phyloP scores from a whole-genome alignment of 1,140 invertebrate species.

The Heliothis virescens region DNA sequence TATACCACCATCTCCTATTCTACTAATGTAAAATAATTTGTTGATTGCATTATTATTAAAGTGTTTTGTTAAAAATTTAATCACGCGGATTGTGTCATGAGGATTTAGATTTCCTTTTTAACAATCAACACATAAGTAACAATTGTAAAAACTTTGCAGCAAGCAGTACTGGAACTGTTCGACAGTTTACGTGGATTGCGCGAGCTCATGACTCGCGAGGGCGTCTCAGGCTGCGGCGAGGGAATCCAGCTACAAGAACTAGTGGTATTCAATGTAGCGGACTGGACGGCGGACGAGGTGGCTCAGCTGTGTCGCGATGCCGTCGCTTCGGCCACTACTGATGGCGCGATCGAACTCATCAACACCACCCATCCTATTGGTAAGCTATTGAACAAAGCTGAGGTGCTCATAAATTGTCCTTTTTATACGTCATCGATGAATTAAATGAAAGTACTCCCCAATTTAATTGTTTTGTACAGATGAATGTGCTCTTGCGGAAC shows the following conservation, averaged over 20 bases:
- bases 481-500: conserved; percentile 65
- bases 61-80: too few relatives aligned
- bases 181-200: conserved; percentile 65
- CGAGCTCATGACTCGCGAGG: conserved; percentile 68
- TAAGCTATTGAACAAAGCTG: conserved; percentile 34
- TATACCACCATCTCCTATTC: not conserved
- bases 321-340: conserved; percentile 56
- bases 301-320: conserved; percentile 71
- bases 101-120: not conserved
- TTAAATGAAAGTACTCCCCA: too few relatives aligned
- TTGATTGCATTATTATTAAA: too few relatives aligned
- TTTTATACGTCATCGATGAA: too few relatives aligned
- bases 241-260: conserved; percentile 64
- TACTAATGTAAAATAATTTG: too few relatives aligned
- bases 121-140: not conserved
- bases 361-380: conserved; percentile 65
- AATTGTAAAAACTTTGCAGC: conserved; percentile 59
- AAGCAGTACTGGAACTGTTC: conserved; percentile 74
- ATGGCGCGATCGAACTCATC: conserved; percentile 66
- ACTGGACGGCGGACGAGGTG: conserved; percentile 76
- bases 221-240: conserved; percentile 61
- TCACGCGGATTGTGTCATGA: too few relatives aligned
- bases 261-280: conserved; percentile 76
- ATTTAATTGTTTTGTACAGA: conserved; percentile 58
- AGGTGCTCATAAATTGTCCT: too few relatives aligned